Base-by-base conservation (phyloP, 1,140 invertebrate genomes). In the Drosophila pandora region DNA sequence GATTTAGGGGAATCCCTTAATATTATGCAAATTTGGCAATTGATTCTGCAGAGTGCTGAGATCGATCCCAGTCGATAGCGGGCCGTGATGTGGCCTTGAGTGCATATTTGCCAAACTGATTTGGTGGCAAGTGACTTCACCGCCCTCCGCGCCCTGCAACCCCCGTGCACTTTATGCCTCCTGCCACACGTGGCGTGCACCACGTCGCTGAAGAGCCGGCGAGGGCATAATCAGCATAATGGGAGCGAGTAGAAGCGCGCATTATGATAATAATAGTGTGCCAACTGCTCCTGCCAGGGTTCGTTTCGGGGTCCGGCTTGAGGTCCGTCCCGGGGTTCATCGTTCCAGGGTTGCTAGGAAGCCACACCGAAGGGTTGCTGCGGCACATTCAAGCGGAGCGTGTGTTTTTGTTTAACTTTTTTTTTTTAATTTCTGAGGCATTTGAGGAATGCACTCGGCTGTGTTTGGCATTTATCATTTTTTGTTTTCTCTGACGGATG, bases 251-350 rank as follows among this genome's bases (percentile, higher is more conserved):
- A 52, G 32, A 64, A 47, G 41, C 71, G 83, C 69, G 78, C 78
- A 81, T 87, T 81, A 85, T 84, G 58, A 60, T 82, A 63, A 87
- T 85, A 87, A 87, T 85, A 85, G 82, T 87, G 82, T 75, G 78
- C 74, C 82, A 85, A 81, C 73, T 87, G 78, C 58, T 57, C 28
- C 6, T 39, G 34, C 32, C 52, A 76, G 80, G 80, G 80, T 83
- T 76, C 39, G n/a, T 39, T 37, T 32, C 52, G 65, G 81, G 80
- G 80, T 83, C 34, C 34, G 10, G 12, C 10, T 32, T 48, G 65
- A 76, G 80, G 80, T 83, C 34, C 34, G 10, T 37, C 10, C 10
- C 10, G 32, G 32, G 32, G 25, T 28, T 28, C 32, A 9, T 25
- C 39, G 12, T 37, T 22, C 43, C 50, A 67, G 80, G 80, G 80